Percentiles rank a stretch among this genome's conserved stretches.
Conservation (phyloP, 2,888 invertebrate genomes). For the Nemurella pictetii region DNA sequence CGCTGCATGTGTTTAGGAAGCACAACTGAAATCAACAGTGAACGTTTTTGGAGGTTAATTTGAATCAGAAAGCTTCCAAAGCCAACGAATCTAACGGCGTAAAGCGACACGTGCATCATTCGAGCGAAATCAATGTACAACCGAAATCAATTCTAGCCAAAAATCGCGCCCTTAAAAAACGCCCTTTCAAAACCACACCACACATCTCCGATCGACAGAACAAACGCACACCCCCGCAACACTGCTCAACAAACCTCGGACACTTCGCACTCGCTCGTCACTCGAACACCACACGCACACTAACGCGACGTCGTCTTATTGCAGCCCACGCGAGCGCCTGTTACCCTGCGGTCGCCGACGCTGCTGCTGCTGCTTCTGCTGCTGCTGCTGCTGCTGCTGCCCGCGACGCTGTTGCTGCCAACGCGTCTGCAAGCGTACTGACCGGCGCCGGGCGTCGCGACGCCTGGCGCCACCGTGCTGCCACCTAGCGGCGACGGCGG, state of each 20-base stretch:
- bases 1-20: too few relatives aligned
- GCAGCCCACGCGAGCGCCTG: background rate
- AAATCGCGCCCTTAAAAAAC: background rate
- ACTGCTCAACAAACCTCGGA: background rate
- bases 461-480: constrained; percentile 23
- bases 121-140: too few relatives aligned
- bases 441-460: constrained; percentile 13
- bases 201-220: background rate
- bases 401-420: background rate
- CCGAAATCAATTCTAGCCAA: too few relatives aligned
- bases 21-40: too few relatives aligned
- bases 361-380: background rate
- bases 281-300: constrained; percentile 3
- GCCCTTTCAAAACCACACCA: constrained; percentile 1
- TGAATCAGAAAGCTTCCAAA: too few relatives aligned
- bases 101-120: too few relatives aligned
- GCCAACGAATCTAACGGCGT: too few relatives aligned
- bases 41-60: too few relatives aligned
- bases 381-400: constrained; percentile 22
- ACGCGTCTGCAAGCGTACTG: constrained; percentile 24
- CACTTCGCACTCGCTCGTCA: background rate
- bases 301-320: background rate
- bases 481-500: constrained; percentile 14
- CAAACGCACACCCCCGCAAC: background rate
- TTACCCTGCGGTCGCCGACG: background rate